A percentile compares a stretch with the other conserved stretches of the same genome.
These are phyloP conservation scores for Chelon labrosus DNA, from an alignment of 2,797 vertebrate species.

Conservation along the genomic window DNA sequence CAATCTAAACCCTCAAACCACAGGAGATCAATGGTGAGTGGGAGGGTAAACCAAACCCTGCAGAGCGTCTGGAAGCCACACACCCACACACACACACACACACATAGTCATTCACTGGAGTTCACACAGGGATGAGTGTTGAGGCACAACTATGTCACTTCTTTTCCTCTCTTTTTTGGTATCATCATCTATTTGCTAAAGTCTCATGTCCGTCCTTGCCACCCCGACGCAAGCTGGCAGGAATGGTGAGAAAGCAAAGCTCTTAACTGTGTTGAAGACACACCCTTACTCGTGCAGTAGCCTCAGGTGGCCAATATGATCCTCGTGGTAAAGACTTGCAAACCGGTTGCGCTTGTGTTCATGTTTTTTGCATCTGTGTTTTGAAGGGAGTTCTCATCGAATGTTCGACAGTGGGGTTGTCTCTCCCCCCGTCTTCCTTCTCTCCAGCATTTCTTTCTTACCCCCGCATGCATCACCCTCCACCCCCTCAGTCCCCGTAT, in stretches of 20 bases:
- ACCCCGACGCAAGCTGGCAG: constrained; percentile 55
- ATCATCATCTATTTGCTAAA: constrained; percentile 58
- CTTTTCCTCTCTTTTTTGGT: constrained; percentile 22
- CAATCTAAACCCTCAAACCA: constrained; percentile 69
- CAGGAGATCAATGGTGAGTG: constrained; percentile 67
- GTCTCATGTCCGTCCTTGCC: constrained; percentile 54
- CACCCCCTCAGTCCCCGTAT: constrained; percentile 35
- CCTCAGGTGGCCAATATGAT: constrained; percentile 65
- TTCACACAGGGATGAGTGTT: constrained; percentile 61
- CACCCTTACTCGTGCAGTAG: constrained; percentile 54
- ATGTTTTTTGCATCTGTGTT: constrained; percentile 36
- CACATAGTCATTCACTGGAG: constrained; percentile 32
- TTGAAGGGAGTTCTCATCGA: constrained; percentile 20
- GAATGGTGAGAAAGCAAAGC: constrained; percentile 53
- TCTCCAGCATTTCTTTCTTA: constrained; percentile 15
- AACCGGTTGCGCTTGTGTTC: constrained; percentile 57
- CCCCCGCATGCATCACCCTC: not conserved
- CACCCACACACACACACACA: constrained; percentile 40
- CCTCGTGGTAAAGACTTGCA: constrained; percentile 41
- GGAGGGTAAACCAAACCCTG: constrained; percentile 59
- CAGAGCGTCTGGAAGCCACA: constrained; percentile 52
- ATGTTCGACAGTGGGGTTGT: constrained; percentile 18
- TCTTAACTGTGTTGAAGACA: constrained; percentile 43
- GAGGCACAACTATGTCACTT: constrained; percentile 41
- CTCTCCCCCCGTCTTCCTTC: not conserved